Evolutionary conservation across 1,140 invertebrate genomes (phyloP).

Genomic region (Homalodisca vitripennis): DNA sequence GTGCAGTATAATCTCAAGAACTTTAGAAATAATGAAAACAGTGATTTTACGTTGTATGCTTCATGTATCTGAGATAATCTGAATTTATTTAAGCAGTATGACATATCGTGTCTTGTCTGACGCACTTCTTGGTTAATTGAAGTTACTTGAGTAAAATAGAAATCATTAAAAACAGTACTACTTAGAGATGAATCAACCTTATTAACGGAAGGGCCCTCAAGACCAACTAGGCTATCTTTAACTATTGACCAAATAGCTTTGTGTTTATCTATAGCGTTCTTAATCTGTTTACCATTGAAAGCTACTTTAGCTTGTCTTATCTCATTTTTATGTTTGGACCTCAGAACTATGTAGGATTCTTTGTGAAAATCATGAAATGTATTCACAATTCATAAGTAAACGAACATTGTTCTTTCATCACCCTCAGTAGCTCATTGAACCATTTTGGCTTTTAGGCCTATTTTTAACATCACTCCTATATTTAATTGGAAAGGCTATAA

Average conservation of each 20-base stretch:
- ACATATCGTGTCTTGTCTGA: not conserved
- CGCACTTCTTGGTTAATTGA: not conserved
- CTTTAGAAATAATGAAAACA: not conserved
- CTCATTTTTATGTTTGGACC: not conserved
- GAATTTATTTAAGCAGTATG: not conserved
- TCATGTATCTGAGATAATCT: not conserved
- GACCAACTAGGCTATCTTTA: slow-evolving; percentile 1
- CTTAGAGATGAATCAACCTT: not conserved
- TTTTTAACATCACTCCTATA: too few relatives aligned
- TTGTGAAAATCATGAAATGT: not conserved
- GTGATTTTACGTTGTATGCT: not conserved
- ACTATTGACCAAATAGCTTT: not conserved
- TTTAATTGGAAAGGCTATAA: slow-evolving; percentile 12
- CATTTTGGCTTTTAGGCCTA: too few relatives aligned
- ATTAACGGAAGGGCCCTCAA: not conserved
- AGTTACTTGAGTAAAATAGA: not conserved
- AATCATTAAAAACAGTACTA: not conserved
- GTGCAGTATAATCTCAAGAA: too few relatives aligned
- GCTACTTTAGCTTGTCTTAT: not conserved
- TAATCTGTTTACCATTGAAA: not conserved
- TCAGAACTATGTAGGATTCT: not conserved
- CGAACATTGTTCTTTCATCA: not conserved
- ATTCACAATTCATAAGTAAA: slow-evolving; percentile 8
- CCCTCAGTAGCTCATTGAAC: not conserved
- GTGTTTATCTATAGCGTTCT: not conserved